Evolutionary conservation across 1,140 invertebrate species (phyloP).

Genomic region (Reticulitermes speratus): DNA sequence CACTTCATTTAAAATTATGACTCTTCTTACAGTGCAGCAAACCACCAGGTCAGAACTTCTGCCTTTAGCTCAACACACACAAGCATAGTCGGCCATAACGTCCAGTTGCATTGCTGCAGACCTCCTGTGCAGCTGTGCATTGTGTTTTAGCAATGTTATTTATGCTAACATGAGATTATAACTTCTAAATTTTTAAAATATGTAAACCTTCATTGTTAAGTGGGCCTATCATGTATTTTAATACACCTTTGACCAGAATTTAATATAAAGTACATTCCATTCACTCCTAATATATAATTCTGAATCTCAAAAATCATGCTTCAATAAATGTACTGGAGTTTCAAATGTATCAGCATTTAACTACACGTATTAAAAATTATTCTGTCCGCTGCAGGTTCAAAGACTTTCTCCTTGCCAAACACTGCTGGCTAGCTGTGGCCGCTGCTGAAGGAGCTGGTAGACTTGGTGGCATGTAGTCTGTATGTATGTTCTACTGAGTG

Average conservation of each 20-base stretch:
- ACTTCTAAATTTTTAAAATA: not conserved
- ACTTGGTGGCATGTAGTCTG: not conserved
- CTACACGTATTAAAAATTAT: not conserved
- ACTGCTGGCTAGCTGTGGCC: not conserved
- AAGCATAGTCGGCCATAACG: not conserved
- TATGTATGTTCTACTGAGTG: not conserved
- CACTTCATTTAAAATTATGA: not conserved
- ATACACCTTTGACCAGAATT: not conserved
- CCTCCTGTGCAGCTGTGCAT: not conserved
- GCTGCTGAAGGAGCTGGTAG: not conserved
- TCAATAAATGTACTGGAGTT: not conserved
- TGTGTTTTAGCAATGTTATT: too few species aligned
- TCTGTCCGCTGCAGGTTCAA: not conserved
- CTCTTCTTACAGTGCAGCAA: not conserved
- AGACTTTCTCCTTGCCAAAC: not conserved
- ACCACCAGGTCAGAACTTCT: not conserved
- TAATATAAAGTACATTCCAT: not conserved
- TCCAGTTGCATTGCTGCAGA: not conserved
- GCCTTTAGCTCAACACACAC: not conserved
- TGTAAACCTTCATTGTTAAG: not conserved
- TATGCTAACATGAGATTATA: not conserved
- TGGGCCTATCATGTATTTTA: constrained; percentile 7
- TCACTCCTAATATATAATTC: not conserved
- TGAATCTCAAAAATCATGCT: not conserved
- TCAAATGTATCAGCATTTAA: not conserved